phyloP scores from a whole-genome alignment of 1,140 invertebrate species.

The Parapsyche elsis region DNA sequence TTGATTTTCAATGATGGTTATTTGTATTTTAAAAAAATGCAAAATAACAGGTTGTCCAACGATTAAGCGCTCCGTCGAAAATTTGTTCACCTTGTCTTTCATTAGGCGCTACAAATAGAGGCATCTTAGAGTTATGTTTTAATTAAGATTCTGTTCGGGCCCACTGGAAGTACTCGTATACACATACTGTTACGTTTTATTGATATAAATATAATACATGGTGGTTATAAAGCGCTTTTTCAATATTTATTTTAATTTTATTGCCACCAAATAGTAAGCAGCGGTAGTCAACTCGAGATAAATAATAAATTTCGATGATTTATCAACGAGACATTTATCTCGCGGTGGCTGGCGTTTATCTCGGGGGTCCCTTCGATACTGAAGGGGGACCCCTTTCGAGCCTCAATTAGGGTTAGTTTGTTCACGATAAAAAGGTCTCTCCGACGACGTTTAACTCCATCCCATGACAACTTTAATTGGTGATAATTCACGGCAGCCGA shows the following conservation, averaged over 20 bases:
- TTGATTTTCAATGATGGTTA: no score
- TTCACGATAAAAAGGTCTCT: slow-evolving; percentile 48
- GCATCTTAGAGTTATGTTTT: not conserved
- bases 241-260: slow-evolving; percentile 6
- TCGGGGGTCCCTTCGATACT: not conserved
- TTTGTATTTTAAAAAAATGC: no score
- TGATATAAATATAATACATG: no score
- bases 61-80: no score
- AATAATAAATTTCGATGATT: slow-evolving; percentile 22
- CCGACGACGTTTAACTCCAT: slow-evolving; percentile 12
- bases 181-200: no score
- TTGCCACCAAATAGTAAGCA: not conserved
- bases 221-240: no score
- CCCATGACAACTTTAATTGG: slow-evolving; percentile 47
- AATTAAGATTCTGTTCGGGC: not conserved
- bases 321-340: not conserved
- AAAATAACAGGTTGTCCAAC: no score
- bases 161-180: no score
- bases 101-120: not conserved
- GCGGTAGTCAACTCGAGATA: not conserved
- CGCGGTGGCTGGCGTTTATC: not conserved
- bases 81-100: not conserved
- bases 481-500: slow-evolving; percentile 43
- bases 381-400: slow-evolving; percentile 31
- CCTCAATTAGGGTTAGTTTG: slow-evolving; percentile 54